Evolutionary conservation across 2,797 vertebrate genomes (phyloP).

Genomic region (Chiroxiphia lanceolata): DNA sequence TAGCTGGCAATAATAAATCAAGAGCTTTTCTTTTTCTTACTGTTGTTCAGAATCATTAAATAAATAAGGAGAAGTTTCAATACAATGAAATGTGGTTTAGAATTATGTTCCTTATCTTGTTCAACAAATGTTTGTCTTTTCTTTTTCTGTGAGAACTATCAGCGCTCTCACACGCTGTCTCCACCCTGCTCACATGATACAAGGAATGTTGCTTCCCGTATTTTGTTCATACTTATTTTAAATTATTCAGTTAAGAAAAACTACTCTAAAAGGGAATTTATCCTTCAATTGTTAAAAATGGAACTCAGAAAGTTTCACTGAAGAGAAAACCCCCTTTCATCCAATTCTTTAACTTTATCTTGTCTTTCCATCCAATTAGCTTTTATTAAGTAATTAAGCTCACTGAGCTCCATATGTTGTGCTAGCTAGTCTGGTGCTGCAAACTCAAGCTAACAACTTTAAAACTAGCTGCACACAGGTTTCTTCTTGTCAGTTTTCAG

Average conservation of each 20-base stretch:
- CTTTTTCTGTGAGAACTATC: not conserved
- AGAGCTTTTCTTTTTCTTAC: not conserved
- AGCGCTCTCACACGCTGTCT: not conserved
- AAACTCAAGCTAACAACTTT: not conserved
- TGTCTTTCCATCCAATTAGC: not conserved
- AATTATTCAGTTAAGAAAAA: not conserved
- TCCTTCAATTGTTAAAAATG: not conserved
- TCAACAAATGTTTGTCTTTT: not conserved
- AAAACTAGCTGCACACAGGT: not conserved
- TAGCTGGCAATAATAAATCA: not conserved
- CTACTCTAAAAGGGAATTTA: not conserved
- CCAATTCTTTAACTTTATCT: not conserved
- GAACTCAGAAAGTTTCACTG: not conserved
- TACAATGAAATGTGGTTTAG: not conserved
- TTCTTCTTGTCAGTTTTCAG: not conserved
- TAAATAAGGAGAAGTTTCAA: not conserved
- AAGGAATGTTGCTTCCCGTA: not conserved
- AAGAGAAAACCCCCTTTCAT: not conserved
- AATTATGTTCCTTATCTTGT: not conserved
- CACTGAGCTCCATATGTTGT: not conserved
- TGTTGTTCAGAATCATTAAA: not conserved
- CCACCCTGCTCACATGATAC: not conserved
- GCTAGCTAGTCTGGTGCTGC: not conserved
- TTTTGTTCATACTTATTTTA: not conserved
- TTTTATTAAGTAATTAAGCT: not conserved